Percentiles rank a stretch among this genome's conserved stretches.
These are phyloP conservation scores for Drosophila borborema DNA, from an alignment of 2,888 invertebrate species.

Conservation along the genomic window DNA sequence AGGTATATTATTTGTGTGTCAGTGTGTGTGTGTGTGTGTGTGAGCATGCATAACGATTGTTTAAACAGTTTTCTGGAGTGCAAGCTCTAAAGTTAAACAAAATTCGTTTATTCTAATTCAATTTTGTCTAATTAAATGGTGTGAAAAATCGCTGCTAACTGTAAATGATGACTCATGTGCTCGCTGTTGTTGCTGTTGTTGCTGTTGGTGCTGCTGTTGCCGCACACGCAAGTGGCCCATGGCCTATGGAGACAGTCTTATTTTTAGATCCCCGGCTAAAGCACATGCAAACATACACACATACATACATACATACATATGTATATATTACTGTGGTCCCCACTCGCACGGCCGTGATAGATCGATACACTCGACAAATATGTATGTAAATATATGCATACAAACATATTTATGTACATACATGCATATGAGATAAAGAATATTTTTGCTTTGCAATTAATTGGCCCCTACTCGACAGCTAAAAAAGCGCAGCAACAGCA, in stretches of 20 bases:
- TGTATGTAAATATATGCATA: not conserved
- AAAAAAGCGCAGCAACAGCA: conserved; percentile 20
- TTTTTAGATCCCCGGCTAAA: conserved; percentile 57
- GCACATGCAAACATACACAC: not conserved
- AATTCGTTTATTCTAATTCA: conserved; percentile 3
- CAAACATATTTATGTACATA: not conserved
- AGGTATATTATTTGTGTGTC: conserved; percentile 17
- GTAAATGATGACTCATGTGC: conserved; percentile 48
- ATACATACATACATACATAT: not conserved
- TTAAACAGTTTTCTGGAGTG: conserved; percentile 11
- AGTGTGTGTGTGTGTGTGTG: not conserved
- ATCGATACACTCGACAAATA: conserved; percentile 55
- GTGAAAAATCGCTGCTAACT: conserved; percentile 42
- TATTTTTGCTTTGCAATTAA: conserved; percentile 11
- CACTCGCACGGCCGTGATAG: conserved; percentile 33
- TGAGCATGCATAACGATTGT: not conserved
- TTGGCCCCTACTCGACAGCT: conserved; percentile 6
- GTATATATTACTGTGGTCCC: conserved; percentile 20
- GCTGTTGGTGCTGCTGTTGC: conserved; percentile 13
- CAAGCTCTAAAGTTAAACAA: not conserved
- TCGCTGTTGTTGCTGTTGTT: conserved; percentile 18
- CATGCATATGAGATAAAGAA: not conserved
- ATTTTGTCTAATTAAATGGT: conserved; percentile 31
- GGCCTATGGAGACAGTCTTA: conserved; percentile 49
- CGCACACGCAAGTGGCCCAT: conserved; percentile 38